Conservation (phyloP, 2,113 vertebrate genomes). For the Atractosteus spatula region DNA sequence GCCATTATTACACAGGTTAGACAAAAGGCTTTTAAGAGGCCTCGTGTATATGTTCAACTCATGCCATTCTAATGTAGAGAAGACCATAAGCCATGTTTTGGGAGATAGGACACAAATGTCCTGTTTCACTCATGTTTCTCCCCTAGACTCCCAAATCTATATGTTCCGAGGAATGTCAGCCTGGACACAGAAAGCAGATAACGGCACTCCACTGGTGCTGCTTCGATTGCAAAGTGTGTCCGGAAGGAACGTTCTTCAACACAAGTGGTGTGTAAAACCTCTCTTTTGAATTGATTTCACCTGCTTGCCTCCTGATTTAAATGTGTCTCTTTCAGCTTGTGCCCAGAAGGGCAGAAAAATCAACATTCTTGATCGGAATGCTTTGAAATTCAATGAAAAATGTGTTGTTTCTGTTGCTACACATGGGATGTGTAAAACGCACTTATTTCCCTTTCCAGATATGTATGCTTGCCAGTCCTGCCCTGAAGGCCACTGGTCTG, state of each 20-base stretch:
- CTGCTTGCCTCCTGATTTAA: not conserved
- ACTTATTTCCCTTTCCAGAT: not conserved
- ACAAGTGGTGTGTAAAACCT: slow-evolving; percentile 4
- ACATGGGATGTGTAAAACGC: not conserved
- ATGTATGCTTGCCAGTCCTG: not conserved
- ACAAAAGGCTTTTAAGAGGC: no score
- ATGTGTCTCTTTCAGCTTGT: not conserved
- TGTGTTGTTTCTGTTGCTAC: no score
- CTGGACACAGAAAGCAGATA: slow-evolving; percentile 32
- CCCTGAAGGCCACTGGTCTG: not conserved
- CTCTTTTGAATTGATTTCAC: not conserved
- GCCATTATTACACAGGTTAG: no score
- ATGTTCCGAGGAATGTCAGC: slow-evolving; percentile 44
- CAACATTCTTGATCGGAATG: no score
- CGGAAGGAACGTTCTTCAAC: slow-evolving; percentile 31
- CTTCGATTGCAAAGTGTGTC: slow-evolving; percentile 45
- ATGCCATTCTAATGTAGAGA: no score
- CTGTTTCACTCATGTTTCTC: not conserved
- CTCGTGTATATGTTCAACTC: no score
- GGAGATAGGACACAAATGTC: not conserved
- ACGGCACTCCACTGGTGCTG: slow-evolving; percentile 44
- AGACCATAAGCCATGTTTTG: not conserved
- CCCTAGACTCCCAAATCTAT: slow-evolving; percentile 36
- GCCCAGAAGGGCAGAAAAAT: no score
- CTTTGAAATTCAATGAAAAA: no score